These are phyloP conservation scores for Trichonephila clavata DNA, from an alignment of 1,140 invertebrate species.

Conservation along the genomic window DNA sequence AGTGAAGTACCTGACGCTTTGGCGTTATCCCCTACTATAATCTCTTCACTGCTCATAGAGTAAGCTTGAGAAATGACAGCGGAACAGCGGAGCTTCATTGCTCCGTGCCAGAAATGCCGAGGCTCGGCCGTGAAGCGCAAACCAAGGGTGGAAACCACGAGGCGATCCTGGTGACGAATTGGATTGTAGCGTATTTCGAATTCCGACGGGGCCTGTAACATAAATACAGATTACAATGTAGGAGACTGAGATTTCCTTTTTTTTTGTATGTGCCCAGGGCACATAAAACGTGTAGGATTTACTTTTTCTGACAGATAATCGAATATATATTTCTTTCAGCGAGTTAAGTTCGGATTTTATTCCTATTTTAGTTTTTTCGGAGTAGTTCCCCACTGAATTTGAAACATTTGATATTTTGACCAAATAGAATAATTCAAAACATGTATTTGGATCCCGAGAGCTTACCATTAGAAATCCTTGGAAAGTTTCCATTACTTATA, in stretches of 20 bases:
- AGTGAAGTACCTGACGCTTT: conserved; percentile 71
- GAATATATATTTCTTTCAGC: conserved; percentile 16
- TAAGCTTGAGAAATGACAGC: conserved; percentile 78
- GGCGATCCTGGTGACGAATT: conserved; percentile 68
- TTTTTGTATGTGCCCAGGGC: background rate
- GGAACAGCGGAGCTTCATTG: conserved; percentile 78
- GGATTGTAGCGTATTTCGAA: conserved; percentile 73
- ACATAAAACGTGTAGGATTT: conserved; percentile 31
- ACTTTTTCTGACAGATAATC: conserved; percentile 34
- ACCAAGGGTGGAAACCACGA: conserved; percentile 75
- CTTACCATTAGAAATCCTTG: too few species aligned
- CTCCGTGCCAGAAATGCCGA: conserved; percentile 76
- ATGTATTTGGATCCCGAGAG: too few species aligned
- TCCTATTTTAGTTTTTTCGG: background rate
- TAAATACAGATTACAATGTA: conserved; percentile 61
- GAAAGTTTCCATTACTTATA: too few species aligned
- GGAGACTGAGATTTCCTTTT: background rate
- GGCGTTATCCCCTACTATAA: conserved; percentile 77
- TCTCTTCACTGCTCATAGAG: conserved; percentile 78
- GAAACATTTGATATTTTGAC: background rate
- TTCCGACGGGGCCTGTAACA: conserved; percentile 73
- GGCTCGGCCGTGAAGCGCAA: conserved; percentile 75
- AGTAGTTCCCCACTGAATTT: background rate
- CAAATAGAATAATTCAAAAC: too few species aligned
- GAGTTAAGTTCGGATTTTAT: background rate